Conservation (phyloP, 2,888 invertebrate genomes). For the Drosophila lutescens region DNA sequence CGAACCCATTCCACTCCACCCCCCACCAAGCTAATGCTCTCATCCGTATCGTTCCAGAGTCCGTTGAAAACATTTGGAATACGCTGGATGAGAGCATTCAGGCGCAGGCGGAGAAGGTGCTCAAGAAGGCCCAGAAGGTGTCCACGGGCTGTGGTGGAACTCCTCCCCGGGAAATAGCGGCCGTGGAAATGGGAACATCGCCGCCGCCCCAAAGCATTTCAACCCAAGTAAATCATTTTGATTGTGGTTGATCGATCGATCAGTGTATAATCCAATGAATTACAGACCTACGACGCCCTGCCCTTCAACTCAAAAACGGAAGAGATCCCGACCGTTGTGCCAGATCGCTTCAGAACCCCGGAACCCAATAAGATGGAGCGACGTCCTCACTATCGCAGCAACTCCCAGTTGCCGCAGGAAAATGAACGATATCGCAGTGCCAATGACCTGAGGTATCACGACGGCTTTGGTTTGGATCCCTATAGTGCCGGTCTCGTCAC, state of each 20-base stretch:
- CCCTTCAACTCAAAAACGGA: conserved; percentile 46
- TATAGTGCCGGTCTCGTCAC: conserved; percentile 46
- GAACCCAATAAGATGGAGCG: conserved; percentile 65
- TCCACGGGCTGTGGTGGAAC: conserved; percentile 88
- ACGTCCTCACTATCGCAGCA: conserved; percentile 69
- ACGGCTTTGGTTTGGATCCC: conserved; percentile 58
- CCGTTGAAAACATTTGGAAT: conserved; percentile 84
- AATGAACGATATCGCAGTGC: conserved; percentile 84
- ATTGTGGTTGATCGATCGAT: neutral
- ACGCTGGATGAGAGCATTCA: conserved; percentile 84
- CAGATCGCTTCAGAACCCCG: conserved; percentile 49
- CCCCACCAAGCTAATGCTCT: conserved; percentile 43
- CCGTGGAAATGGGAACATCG: conserved; percentile 89
- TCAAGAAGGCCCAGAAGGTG: conserved; percentile 79
- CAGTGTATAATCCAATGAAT: neutral
- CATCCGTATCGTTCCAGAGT: conserved; percentile 68
- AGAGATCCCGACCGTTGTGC: conserved; percentile 27
- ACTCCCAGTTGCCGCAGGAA: conserved; percentile 64
- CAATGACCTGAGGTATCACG: conserved; percentile 85
- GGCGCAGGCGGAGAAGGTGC: conserved; percentile 78
- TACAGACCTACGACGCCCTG: conserved; percentile 86
- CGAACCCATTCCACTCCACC: neutral
- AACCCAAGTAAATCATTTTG: conserved; percentile 88
- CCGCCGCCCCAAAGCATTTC: conserved; percentile 94
- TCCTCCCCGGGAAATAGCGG: conserved; percentile 86